Evolutionary conservation across 1,140 invertebrate genomes (phyloP).

Genomic region (Orchestia grillus): DNA sequence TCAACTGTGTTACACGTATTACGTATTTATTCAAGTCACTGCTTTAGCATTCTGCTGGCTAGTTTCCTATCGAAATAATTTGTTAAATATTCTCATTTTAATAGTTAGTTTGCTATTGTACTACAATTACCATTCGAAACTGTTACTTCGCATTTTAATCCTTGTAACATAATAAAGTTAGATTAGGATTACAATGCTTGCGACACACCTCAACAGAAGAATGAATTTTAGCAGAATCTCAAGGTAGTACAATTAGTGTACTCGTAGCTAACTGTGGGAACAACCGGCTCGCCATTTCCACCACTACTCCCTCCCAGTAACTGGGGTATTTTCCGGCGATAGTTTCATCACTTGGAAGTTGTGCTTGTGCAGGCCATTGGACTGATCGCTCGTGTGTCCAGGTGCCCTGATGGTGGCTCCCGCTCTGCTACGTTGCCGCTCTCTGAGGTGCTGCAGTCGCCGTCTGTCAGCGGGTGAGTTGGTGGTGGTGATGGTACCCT

Average conservation of each 20-base stretch:
- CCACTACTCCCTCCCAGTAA: not conserved
- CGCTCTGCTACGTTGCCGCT: slow-evolving; percentile 20
- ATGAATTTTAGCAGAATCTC: not conserved
- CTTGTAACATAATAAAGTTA: not conserved
- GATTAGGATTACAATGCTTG: not conserved
- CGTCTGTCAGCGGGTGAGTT: slow-evolving; percentile 12
- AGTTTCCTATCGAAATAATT: not conserved
- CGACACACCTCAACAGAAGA: not conserved
- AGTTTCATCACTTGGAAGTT: not conserved
- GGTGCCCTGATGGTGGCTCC: slow-evolving; percentile 20
- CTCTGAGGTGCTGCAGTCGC: slow-evolving; percentile 24
- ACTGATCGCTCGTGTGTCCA: not conserved
- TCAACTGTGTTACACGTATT: not conserved
- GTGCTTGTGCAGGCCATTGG: not conserved
- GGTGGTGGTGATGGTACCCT: not conserved
- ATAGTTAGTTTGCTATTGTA: too few relatives aligned
- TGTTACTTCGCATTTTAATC: not conserved
- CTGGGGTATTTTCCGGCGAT: not conserved
- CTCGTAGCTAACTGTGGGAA: not conserved
- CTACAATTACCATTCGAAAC: not conserved
- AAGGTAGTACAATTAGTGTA: not conserved
- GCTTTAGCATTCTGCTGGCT: not conserved
- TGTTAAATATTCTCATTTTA: too few relatives aligned
- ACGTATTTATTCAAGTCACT: not conserved
- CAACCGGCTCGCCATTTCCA: not conserved